Percentiles rank a stretch among this genome's conserved stretches.
phyloP scores from a whole-genome alignment of 2,797 vertebrate species.

The Parambassis ranga region DNA sequence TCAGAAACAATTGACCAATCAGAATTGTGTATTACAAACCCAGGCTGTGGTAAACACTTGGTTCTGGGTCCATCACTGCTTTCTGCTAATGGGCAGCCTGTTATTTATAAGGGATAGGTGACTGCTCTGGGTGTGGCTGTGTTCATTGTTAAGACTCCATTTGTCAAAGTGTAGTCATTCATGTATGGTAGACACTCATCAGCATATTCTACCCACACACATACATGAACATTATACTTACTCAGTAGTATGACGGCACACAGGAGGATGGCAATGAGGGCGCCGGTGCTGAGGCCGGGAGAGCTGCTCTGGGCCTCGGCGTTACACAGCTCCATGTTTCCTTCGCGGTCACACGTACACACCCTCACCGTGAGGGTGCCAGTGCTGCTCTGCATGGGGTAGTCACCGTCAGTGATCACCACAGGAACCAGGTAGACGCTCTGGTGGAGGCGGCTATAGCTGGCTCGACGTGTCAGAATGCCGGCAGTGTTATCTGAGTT shows the following conservation, averaged over 20 bases:
- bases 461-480: conserved; percentile 85
- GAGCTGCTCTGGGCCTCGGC: conserved; percentile 88
- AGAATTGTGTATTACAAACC: too few species aligned
- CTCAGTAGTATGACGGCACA: conserved; percentile 93
- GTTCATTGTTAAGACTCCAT: too few species aligned
- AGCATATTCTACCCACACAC: neutral
- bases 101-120: too few species aligned
- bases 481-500: conserved; percentile 91
- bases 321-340: conserved; percentile 91
- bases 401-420: conserved; percentile 89
- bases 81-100: too few species aligned
- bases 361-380: conserved; percentile 92
- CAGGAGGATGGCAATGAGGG: conserved; percentile 92
- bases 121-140: too few species aligned
- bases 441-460: conserved; percentile 88
- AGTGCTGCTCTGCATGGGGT: conserved; percentile 93
- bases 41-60: too few species aligned
- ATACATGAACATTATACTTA: conserved; percentile 79
- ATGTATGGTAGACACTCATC: neutral
- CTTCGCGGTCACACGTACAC: conserved; percentile 90
- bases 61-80: too few species aligned
- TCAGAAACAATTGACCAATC: too few species aligned
- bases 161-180: too few species aligned
- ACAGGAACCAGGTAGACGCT: conserved; percentile 87
- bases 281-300: conserved; percentile 92